Evolutionary conservation across 2,797 vertebrate species (phyloP), one percentile per base, ranked within the genome.

Genomic region (Smutsia temminckii): DNA sequence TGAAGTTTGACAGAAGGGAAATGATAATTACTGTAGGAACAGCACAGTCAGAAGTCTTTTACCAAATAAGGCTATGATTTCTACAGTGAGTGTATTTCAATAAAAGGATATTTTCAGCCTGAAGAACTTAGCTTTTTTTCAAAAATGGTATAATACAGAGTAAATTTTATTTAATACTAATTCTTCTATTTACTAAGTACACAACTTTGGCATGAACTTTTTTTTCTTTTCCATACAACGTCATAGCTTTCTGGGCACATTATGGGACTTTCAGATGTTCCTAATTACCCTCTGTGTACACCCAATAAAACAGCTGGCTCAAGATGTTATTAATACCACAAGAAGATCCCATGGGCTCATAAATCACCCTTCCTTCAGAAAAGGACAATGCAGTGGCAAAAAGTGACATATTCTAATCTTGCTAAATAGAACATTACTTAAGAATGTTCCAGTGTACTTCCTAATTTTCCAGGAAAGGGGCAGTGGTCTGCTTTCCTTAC

Each of bases 61-160:
- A 98, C 97, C 97, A 98, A 98, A 98, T 98, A 98, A 98, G 98
- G 97, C 69, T 97, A 94, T 81, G 96, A 97, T 97, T 98, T 97
- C 53, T 96, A 57, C 89, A 92, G 74, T 61, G 86, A 87, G 57
- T 68, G 6, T 92, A 93, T 93, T 96, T 90, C 79, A 96, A 92
- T 88, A 72, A 93, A 91, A 83, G 86, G 63, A 23, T 79, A 95
- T 92, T 95, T 89, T 94, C 93, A 92, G 86, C 14, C 80, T 87
- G 51, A 86, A 89, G 64, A 92, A 72, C 77, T 55, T 61, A 74
- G 59, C 91, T 95, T 85, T 94, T 87, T 90, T 72, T 86, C 18
- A 74, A 90, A 94, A 94, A 40, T 4, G 34, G 61, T 55, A 72
- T 12, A 68, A 71, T 14, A 75, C 71, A 90, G 93, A 93, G 75